Conservation (phyloP, 2,113 vertebrate genomes). For the Cyanoramphus novaezelandiae region DNA sequence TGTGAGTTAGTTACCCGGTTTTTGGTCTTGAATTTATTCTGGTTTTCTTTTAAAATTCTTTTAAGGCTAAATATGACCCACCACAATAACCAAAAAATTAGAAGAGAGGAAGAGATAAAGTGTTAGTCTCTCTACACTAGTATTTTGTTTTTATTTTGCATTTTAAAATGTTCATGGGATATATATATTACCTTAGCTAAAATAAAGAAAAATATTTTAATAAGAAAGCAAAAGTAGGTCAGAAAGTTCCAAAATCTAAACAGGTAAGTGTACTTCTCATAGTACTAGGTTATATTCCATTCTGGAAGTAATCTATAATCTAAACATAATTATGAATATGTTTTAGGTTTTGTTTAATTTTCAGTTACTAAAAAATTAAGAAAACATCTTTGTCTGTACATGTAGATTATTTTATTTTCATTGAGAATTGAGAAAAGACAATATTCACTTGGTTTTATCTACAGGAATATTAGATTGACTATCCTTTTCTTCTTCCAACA, state of each 20-base stretch:
- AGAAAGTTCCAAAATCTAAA: slow-evolving; percentile 30
- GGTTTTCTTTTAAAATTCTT: background rate
- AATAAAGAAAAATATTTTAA: slow-evolving; percentile 12
- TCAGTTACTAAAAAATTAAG: background rate
- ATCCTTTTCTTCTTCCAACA: slow-evolving; percentile 34
- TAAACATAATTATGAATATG: background rate
- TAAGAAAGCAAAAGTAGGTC: slow-evolving; percentile 13
- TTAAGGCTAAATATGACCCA: slow-evolving; percentile 15
- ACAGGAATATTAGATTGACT: background rate
- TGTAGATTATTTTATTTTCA: background rate
- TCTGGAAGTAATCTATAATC: background rate
- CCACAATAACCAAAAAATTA: background rate
- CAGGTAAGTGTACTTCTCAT: background rate
- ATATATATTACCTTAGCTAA: background rate
- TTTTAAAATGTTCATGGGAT: background rate
- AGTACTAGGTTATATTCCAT: background rate
- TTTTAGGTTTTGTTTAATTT: background rate
- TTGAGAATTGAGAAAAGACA: background rate
- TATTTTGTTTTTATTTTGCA: background rate
- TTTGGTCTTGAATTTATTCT: slow-evolving; percentile 17
- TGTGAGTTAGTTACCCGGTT: background rate
- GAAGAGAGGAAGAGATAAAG: slow-evolving; percentile 21
- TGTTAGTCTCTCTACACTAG: slow-evolving; percentile 14
- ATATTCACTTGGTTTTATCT: slow-evolving; percentile 23
- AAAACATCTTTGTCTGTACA: background rate